Conservation (phyloP, 2,797 vertebrate genomes). For the Danio jaintianensis region DNA sequence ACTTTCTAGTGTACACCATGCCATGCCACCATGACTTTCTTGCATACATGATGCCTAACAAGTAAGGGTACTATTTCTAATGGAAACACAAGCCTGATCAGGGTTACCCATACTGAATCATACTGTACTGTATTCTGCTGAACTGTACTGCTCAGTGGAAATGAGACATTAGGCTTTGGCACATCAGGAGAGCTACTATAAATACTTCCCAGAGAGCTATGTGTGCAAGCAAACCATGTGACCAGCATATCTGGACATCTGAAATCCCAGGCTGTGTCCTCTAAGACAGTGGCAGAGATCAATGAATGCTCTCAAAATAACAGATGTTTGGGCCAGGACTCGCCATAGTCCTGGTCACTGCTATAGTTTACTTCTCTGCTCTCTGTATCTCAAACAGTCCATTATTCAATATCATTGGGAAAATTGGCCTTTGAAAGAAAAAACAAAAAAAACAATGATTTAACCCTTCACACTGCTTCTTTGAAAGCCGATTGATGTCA, state of each 20-base stretch:
- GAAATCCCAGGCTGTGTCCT: conserved; percentile 46
- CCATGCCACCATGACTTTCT: no score
- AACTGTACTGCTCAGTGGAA: no score
- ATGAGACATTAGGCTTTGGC: not conserved
- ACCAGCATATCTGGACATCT: conserved; percentile 46
- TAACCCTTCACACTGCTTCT: not conserved
- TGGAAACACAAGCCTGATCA: no score
- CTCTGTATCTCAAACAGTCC: conserved; percentile 47
- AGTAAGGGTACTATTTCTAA: no score
- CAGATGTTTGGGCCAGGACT: conserved; percentile 71
- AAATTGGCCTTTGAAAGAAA: not conserved
- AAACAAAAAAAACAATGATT: not conserved
- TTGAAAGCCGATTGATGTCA: not conserved
- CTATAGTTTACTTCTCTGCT: conserved; percentile 74
- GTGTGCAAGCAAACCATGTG: conserved; percentile 46
- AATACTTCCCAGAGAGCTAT: conserved; percentile 43
- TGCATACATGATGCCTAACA: no score
- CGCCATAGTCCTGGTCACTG: conserved; percentile 67
- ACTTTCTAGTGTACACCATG: no score
- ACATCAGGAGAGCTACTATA: conserved; percentile 25
- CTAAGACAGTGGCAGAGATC: conserved; percentile 63
- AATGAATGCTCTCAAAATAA: conserved; percentile 74
- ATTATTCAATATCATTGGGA: not conserved
- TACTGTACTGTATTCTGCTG: no score
- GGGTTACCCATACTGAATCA: no score